phyloP scores from a whole-genome alignment of 2,113 vertebrate species.

The Oostethus manadensis region DNA sequence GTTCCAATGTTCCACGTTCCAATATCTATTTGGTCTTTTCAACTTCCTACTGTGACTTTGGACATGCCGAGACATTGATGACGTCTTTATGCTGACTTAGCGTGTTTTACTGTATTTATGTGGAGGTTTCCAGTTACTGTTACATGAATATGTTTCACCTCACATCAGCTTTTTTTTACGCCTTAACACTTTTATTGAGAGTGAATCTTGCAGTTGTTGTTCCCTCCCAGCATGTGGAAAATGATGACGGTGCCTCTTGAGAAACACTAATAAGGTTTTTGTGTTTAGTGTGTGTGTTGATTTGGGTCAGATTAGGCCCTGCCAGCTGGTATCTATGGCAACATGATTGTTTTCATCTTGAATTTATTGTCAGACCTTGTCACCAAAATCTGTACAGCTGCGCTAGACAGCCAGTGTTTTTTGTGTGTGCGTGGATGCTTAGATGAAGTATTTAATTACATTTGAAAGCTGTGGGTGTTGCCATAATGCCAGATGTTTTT shows the following conservation, averaged over 20 bases:
- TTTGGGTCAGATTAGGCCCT: slow-evolving; percentile 4
- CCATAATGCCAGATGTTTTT: slow-evolving; percentile 18
- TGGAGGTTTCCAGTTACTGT: slow-evolving; percentile 30
- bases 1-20: no score
- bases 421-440: slow-evolving; percentile 3
- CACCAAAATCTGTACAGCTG: slow-evolving; percentile 14
- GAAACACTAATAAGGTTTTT: slow-evolving; percentile 4
- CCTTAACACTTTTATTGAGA: slow-evolving; percentile 39
- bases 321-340: slow-evolving; percentile 19
- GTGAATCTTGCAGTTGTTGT: slow-evolving; percentile 15
- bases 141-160: slow-evolving; percentile 24
- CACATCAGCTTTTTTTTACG: slow-evolving; percentile 48
- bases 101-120: slow-evolving; percentile 58
- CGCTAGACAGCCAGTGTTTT: slow-evolving; percentile 10
- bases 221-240: not conserved
- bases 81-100: no score
- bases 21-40: slow-evolving; percentile 2
- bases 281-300: slow-evolving; percentile 17
- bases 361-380: slow-evolving; percentile 3
- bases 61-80: slow-evolving; percentile 3
- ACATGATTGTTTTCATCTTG: slow-evolving; percentile 4
- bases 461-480: slow-evolving; percentile 17
- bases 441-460: slow-evolving; percentile 19
- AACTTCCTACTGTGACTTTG: slow-evolving; percentile 13
- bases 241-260: slow-evolving; percentile 19